Evolutionary conservation across 2,888 invertebrate species (phyloP).

Genomic region (Masnerella sp.): DNA sequence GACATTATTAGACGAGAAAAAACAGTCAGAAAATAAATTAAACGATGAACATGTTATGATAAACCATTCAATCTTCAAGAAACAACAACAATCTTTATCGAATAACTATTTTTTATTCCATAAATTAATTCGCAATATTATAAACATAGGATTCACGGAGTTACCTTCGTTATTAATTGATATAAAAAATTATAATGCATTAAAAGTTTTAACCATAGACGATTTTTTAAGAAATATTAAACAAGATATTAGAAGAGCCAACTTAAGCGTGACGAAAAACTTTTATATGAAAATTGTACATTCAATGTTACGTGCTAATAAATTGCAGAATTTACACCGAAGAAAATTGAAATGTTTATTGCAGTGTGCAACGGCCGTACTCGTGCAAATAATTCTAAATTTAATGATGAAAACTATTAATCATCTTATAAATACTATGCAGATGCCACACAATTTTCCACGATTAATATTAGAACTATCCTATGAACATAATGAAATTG

Average conservation of each 20-base stretch:
- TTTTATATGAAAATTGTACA: slow-evolving; percentile 77
- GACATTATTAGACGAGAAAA: too few species aligned
- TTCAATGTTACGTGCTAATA: slow-evolving; percentile 66
- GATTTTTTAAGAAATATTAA: slow-evolving; percentile 69
- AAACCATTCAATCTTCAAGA: too few species aligned
- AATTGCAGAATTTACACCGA: slow-evolving; percentile 65
- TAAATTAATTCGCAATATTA: slow-evolving; percentile 65
- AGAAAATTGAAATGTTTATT: slow-evolving; percentile 74
- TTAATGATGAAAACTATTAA: slow-evolving; percentile 84
- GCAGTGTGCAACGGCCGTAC: slow-evolving; percentile 77
- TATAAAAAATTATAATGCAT: slow-evolving; percentile 66
- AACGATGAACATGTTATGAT: too few species aligned
- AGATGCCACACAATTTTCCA: slow-evolving; percentile 80
- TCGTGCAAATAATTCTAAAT: slow-evolving; percentile 83
- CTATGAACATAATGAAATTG: slow-evolving; percentile 79
- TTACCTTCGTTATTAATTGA: slow-evolving; percentile 76
- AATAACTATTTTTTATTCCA: too few species aligned
- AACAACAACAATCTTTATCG: too few species aligned
- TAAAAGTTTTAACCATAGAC: slow-evolving; percentile 63
- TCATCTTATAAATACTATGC: slow-evolving; percentile 80
- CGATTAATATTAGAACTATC: slow-evolving; percentile 81
- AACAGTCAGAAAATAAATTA: too few species aligned
- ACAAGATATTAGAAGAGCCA: slow-evolving; percentile 74
- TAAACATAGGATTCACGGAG: slow-evolving; percentile 70
- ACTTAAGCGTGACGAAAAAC: slow-evolving; percentile 74